Percentiles rank a stretch among this genome's conserved stretches.
Conservation (phyloP, 2,888 invertebrate species). For the Achlya flavicornis region DNA sequence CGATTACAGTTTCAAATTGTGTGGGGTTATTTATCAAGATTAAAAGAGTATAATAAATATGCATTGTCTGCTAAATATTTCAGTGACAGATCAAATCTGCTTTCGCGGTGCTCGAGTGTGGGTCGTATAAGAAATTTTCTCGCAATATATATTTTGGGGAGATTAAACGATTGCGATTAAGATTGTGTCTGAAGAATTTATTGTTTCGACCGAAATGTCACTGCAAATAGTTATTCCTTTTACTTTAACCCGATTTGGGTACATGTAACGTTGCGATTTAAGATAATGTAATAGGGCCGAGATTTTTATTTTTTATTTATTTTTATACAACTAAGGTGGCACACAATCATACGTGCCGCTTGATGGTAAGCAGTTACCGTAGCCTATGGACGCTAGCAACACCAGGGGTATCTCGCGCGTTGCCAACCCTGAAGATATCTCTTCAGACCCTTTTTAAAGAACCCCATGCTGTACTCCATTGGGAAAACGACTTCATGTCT, state of each 20-base stretch:
- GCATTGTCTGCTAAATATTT: constrained; percentile 11
- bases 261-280: not conserved
- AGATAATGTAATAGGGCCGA: not conserved
- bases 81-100: constrained; percentile 5
- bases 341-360: too few relatives aligned
- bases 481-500: too few relatives aligned
- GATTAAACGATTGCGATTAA: constrained; percentile 8
- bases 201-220: not conserved
- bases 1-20: not conserved
- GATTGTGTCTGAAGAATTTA: constrained; percentile 6
- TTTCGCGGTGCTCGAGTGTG: not conserved
- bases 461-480: too few relatives aligned
- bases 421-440: too few relatives aligned
- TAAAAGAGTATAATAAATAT: not conserved
- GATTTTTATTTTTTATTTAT: too few relatives aligned
- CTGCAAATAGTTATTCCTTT: not conserved
- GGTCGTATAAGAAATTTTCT: not conserved
- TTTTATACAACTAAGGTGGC: too few relatives aligned
- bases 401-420: too few relatives aligned
- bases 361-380: too few relatives aligned
- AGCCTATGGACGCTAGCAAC: too few relatives aligned
- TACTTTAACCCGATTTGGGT: not conserved
- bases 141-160: not conserved
- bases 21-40: not conserved
- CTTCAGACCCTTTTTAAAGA: too few relatives aligned